These are phyloP conservation scores for Oryzias woworae DNA, from an alignment of 2,113 vertebrate genomes.

Conservation along the genomic window DNA sequence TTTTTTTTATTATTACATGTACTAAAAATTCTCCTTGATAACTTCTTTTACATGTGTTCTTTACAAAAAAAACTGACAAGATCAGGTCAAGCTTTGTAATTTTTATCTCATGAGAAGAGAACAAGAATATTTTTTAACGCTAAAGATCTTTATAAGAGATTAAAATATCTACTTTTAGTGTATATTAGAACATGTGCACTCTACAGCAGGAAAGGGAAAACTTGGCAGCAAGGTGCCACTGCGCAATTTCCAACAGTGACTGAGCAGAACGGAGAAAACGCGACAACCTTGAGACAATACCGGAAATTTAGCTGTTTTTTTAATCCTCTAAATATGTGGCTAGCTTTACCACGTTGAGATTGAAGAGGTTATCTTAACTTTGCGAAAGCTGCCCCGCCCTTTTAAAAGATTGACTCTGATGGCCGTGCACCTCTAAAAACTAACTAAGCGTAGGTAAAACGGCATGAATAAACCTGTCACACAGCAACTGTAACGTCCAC, in stretches of 20 bases:
- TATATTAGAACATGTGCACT: background rate
- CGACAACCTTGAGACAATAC: background rate
- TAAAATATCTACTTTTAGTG: no score
- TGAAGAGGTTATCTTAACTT: conserved; percentile 48
- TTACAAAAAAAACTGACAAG: no score
- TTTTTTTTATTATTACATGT: no score
- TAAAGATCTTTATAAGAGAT: no score
- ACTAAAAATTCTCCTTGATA: no score
- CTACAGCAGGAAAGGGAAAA: conserved; percentile 7
- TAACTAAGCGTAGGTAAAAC: conserved; percentile 5
- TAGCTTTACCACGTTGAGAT: background rate
- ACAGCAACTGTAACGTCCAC: no score
- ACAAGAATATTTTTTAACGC: no score
- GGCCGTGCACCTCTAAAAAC: conserved; percentile 3
- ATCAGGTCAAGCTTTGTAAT: no score
- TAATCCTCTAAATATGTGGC: background rate
- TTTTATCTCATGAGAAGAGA: no score
- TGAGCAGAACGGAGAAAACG: background rate
- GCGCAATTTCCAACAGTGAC: conserved; percentile 19
- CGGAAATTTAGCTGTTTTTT: background rate
- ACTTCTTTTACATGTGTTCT: no score
- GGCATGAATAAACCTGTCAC: background rate
- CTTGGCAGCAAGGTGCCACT: conserved; percentile 43
- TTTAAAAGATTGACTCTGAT: conserved; percentile 16
- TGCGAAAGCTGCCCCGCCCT: conserved; percentile 68